Conservation (phyloP, 2,113 vertebrate genomes). For the Apaloderma vittatum region DNA sequence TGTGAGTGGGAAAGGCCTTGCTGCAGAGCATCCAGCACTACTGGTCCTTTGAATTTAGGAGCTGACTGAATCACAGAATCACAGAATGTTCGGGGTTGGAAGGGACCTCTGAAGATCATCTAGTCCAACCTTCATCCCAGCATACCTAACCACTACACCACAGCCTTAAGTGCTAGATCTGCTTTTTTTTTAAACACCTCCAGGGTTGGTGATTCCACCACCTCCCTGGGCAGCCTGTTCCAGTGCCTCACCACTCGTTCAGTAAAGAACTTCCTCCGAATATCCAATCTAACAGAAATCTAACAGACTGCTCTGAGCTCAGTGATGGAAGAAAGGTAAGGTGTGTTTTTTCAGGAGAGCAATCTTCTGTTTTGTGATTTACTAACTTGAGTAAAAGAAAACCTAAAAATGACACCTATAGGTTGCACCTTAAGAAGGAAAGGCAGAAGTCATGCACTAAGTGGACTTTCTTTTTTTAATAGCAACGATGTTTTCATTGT, state of each 20-base stretch:
- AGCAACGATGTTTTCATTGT: not conserved
- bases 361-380: not conserved
- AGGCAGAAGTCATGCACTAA: not conserved
- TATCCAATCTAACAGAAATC: too few species aligned
- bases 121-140: too few species aligned
- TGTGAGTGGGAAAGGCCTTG: not conserved
- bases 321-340: not conserved
- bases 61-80: too few species aligned
- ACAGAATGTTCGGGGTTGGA: too few species aligned
- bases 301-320: not conserved
- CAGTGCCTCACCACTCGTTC: too few species aligned
- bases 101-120: too few species aligned
- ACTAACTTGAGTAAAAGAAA: not conserved
- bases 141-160: too few species aligned
- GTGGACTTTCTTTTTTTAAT: not conserved
- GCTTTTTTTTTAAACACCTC: too few species aligned
- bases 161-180: too few species aligned
- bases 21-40: not conserved
- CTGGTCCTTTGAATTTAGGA: not conserved
- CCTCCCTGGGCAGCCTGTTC: too few species aligned
- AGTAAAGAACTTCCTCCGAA: too few species aligned
- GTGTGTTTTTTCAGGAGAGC: not conserved
- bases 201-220: too few species aligned
- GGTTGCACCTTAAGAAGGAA: rapidly evolving
- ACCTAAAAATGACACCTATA: not conserved